phyloP scores from a whole-genome alignment of 2,797 vertebrate species.

The Threskiornis aethiopicus region DNA sequence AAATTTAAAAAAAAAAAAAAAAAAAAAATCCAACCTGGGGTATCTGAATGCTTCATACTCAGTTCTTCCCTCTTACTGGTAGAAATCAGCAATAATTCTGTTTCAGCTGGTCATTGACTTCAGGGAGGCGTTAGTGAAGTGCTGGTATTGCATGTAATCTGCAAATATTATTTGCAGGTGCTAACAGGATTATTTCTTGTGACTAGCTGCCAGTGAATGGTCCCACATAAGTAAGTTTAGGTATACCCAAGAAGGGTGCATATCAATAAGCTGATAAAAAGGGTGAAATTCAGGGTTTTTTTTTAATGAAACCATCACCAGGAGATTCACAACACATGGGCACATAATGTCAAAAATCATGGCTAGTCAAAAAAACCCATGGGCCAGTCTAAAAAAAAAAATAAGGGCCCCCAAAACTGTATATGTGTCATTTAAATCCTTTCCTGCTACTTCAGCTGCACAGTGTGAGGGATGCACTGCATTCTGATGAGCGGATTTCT shows the following conservation, averaged over 20 bases:
- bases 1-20: neutral
- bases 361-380: neutral
- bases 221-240: neutral
- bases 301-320: neutral
- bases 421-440: neutral
- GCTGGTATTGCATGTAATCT: neutral
- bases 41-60: neutral
- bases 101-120: neutral
- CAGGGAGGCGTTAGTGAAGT: neutral
- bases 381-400: neutral
- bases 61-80: neutral
- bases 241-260: neutral
- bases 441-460: neutral
- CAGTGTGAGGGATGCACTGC: neutral
- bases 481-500: neutral
- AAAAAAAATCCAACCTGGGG: neutral
- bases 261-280: neutral
- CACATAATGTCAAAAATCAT: neutral
- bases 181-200: neutral
- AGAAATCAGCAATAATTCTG: neutral
- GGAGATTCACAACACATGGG: neutral
- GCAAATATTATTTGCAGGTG: neutral
- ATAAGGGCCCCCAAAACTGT: neutral
- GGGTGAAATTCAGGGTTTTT: rapidly evolving
- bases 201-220: neutral